Base-by-base conservation (phyloP, 2,888 invertebrate species). In the Tromatobia lineatoria region DNA sequence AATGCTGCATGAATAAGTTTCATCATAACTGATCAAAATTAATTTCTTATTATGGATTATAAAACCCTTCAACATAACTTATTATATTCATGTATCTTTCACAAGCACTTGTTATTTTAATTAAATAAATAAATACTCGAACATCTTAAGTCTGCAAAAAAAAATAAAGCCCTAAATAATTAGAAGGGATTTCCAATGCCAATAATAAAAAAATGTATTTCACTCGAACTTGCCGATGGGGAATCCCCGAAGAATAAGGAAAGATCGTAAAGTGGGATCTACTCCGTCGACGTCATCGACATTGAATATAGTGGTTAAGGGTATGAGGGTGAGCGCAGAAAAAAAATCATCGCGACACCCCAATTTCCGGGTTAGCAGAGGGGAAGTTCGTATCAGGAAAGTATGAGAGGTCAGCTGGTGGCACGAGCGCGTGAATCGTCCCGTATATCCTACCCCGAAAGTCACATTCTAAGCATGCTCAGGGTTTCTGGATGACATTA, bases 351-450 rank as follows among this genome's bases (percentile, higher is more conserved):
- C 67, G 45, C 38, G 80, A 73, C 70, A 73, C 70, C 20, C 61
- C 67, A 76, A 84, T 82, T 77, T 76, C 75, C 85, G 86, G 87
- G 85, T 85, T 88, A 84, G 82, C 83, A 87, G 74, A 76, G 86
- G 87, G 92, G 90, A 91, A 89, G 90, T 88, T 89, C 70, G 83
- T 88, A 91, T 77, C 89, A 91, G 91, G 91, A 87, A 75, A 89
- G 75, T 88, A 92, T 85, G 87, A 84, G 57, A 66, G 80, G 83
- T 81, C 79, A 90, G 90, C 85, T 89, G 88, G 91, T 90, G 59
- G 77, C 61, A 74, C 54, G 64, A 75, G 52, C 54, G 77, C 70
- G 54, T 70, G 82, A 80, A 85, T 66, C 80, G 74, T 73, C 52
- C 73, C 73, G 38, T 66, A 66, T 79, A 74, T 84, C 76, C 42